Base-by-base conservation (phyloP, 2,888 invertebrate genomes). In the Ephialtes manifestator region DNA sequence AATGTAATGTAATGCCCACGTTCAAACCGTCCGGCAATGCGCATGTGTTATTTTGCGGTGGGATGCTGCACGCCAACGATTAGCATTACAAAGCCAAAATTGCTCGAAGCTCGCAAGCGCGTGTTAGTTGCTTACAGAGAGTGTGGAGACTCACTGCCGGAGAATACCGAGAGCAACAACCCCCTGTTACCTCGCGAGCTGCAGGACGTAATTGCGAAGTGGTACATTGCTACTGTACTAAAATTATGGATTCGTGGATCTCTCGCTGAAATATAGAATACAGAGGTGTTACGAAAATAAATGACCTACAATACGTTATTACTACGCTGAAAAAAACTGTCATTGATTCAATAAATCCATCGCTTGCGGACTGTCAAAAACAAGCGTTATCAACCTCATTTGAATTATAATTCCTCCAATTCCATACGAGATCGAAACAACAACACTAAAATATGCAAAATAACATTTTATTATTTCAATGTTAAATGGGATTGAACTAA, bases 61-160 rank as follows among this genome's bases (percentile, higher is more conserved):
- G 39, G 65, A 43, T 58, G 7, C 48, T 65, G 85, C 84, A 80
- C 83, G 83, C 82, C 86, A 60, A 83, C 88, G 88, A 90, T 90
- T 90, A 90, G 88, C 90, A 88, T 90, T 88, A 90, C 90, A 90
- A 90, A 90, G 88, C 84, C 88, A 77, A 90, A 90, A 90, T 90
- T 89, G 89, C 43, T 85, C 79, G 84, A 83, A 86, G 87, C 86
- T 77, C 81, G 80, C 83, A 84, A 79, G 84, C 81, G 48, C 35
- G 48, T 11, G 46, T 70, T 75, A 46, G 58, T 46, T 65, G 68
- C 60, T 78, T 78, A 53, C 65, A 20, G 53, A 48, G 43, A 71
- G 53, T 65, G 60, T 46, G 1, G 70, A 31, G 31, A 13, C 55
- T 67, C 55, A 24, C 51, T 76, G 68, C 7, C 60, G 24, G 39